A percentile compares a stretch with the other conserved stretches of the same genome.
Evolutionary conservation across 2,113 vertebrate genomes (phyloP).

Genomic region (Ciconia maguari): DNA sequence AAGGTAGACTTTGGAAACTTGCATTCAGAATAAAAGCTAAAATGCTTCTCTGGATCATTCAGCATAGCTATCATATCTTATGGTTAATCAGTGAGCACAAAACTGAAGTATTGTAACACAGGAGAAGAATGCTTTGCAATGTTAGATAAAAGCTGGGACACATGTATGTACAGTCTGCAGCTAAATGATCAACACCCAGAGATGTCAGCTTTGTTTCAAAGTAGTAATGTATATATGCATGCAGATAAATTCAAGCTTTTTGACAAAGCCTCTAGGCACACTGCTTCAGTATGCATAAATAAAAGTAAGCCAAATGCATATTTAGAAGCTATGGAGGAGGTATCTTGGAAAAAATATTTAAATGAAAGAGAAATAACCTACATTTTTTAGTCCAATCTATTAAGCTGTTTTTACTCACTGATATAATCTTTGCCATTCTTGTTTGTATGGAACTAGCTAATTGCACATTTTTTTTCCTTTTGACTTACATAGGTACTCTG

Average conservation of each 20-base stretch:
- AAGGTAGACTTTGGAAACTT: background rate
- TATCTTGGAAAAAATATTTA: background rate
- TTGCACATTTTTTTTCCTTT: background rate
- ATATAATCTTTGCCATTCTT: background rate
- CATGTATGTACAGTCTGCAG: background rate
- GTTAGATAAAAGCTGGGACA: background rate
- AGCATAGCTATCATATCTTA: background rate
- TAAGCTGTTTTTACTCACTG: background rate
- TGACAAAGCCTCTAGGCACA: background rate
- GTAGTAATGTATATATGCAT: background rate
- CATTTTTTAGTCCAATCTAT: background rate
- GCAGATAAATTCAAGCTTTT: background rate
- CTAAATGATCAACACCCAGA: conserved; percentile 6
- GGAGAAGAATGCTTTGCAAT: background rate
- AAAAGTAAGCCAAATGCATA: background rate
- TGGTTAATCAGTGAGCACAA: background rate
- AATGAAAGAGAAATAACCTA: background rate
- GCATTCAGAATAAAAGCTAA: background rate
- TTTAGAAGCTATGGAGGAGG: background rate
- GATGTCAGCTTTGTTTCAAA: conserved; percentile 17
- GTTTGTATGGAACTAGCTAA: background rate
- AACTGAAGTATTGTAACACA: background rate
- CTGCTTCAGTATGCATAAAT: background rate
- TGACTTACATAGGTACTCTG: background rate
- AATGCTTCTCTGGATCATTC: background rate